Base-by-base conservation (phyloP, 1,140 invertebrate genomes). In the Ceratina japonica region DNA sequence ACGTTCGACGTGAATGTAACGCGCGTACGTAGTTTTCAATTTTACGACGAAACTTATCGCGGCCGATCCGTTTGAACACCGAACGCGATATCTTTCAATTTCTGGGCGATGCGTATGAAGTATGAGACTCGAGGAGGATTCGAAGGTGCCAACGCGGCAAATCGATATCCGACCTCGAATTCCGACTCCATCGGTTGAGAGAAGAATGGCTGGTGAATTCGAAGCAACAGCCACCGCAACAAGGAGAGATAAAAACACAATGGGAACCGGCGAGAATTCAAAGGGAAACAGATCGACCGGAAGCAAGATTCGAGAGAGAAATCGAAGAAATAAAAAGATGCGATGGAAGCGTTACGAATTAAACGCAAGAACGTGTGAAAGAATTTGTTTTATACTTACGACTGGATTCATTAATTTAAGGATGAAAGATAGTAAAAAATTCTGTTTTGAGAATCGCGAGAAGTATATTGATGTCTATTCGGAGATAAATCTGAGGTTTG, bases 121-220 rank as follows among this genome's bases (percentile, higher is more conserved):
- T 72, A 84, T 68, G 78, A 71, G 84, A 82, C 85, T 89, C 86
- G 88, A 86, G 82, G 85, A 84, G 85, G 87, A 87, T 86, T 83
- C 84, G 83, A 83, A 86, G 84, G 81, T 89, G 89, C 89, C 80
- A 88, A 90, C 87, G 86, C 86, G 81, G 85, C 86, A 86, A 89
- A 90, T 90, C 89, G 87, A 90, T 90, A 90, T 88, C 86, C 87
- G 85, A 86, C 86, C 85, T 87, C 87, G 79, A 84, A 81, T 78
- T 84, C 78, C 58, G 74, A 24, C 80, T 76, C 66, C 62, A 54
- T 68, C 56, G 54, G 51, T 10, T n/a, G 52, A 12, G 68, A 71
- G 75, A 81, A 81, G 79, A 70, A 78, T 62, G 62, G 71, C 27
- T 51, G 66, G 62, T 54, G 76, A 80, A 58, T 79, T 80, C 80